These are phyloP conservation scores for Pediacus dermestoides DNA, from an alignment of 2,888 invertebrate species.

Conservation along the genomic window DNA sequence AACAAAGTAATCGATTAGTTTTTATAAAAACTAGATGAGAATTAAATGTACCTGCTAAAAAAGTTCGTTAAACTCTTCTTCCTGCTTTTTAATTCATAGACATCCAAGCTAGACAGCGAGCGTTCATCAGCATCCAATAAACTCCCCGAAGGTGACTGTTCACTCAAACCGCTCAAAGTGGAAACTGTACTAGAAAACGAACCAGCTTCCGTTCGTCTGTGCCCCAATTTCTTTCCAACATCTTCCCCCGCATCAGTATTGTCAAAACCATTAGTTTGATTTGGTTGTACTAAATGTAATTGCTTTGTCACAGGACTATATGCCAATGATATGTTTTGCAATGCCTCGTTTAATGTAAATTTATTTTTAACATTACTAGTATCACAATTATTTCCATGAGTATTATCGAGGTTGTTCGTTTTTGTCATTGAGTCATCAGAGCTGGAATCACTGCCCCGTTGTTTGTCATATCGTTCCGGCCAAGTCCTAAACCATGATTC, in stretches of 20 bases:
- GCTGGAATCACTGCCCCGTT: constrained; percentile 38
- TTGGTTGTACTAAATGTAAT: constrained; percentile 58
- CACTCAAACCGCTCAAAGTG: constrained; percentile 67
- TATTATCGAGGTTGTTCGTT: constrained; percentile 26
- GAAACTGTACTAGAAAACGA: constrained; percentile 69
- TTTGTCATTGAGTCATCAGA: constrained; percentile 23
- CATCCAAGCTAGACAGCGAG: constrained; percentile 36
- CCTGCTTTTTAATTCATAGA: constrained; percentile 51
- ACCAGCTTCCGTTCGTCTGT: constrained; percentile 58
- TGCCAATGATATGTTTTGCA: constrained; percentile 70
- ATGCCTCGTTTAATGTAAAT: constrained; percentile 63
- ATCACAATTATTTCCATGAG: constrained; percentile 33
- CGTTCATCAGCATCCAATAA: constrained; percentile 45
- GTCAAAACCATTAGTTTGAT: background rate
- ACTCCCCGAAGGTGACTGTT: constrained; percentile 63
- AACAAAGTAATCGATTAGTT: constrained; percentile 18
- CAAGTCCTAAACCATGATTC: constrained; percentile 52
- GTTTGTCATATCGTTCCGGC: constrained; percentile 51
- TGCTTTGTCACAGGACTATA: constrained; percentile 74
- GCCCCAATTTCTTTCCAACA: constrained; percentile 42
- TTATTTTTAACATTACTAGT: constrained; percentile 48
- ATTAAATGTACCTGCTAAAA: constrained; percentile 59
- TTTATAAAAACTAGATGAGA: too few species aligned
- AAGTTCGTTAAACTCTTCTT: constrained; percentile 61
- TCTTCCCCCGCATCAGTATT: constrained; percentile 2